These are phyloP conservation scores for Linurgus olivaceus DNA, from an alignment of 2,797 vertebrate genomes.

Conservation along the genomic window DNA sequence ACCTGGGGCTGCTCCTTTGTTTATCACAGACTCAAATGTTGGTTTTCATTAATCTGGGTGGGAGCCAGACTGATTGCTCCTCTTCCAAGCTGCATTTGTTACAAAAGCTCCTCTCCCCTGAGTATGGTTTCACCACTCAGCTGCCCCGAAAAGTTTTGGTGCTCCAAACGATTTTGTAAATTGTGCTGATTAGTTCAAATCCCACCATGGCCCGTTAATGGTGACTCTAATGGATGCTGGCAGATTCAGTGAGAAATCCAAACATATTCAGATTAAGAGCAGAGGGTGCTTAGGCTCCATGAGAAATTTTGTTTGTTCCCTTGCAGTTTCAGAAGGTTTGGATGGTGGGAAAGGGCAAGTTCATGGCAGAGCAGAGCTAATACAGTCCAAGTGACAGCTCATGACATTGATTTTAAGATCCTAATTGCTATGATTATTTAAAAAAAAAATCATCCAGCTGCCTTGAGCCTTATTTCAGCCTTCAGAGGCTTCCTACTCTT, in stretches of 20 bases:
- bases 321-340: neutral
- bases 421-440: neutral
- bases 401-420: neutral
- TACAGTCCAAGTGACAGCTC: neutral
- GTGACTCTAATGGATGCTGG: slow-evolving; percentile 31
- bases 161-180: neutral
- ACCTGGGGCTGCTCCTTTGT: neutral
- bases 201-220: neutral
- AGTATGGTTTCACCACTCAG: neutral
- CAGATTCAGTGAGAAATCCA: neutral
- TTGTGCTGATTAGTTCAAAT: neutral
- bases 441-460: neutral
- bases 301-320: neutral
- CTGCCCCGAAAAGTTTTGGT: neutral
- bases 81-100: neutral
- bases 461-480: neutral
- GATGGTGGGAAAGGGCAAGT: neutral
- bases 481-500: neutral
- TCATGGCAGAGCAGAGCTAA: neutral
- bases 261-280: slow-evolving; percentile 4
- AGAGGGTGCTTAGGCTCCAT: neutral
- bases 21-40: neutral
- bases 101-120: neutral
- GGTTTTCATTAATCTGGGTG: neutral
- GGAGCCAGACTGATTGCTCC: neutral